These are phyloP conservation scores for Norana najaformis DNA, from an alignment of 2,888 invertebrate genomes.

Conservation along the genomic window DNA sequence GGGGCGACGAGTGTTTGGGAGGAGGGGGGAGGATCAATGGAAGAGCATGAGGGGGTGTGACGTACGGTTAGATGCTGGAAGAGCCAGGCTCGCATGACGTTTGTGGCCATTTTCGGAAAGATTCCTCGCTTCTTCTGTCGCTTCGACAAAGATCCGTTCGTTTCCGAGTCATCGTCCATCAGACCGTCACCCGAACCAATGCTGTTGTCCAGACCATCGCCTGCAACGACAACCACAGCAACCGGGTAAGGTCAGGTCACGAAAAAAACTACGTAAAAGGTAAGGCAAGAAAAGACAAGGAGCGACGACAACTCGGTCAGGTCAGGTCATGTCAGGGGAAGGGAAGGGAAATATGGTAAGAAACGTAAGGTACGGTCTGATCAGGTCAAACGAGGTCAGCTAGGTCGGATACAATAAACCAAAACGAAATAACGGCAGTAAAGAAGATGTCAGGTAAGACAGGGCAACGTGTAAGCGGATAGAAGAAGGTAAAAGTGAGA, in stretches of 20 bases:
- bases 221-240: slow-evolving; percentile 23
- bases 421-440: too few relatives aligned
- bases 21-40: background rate
- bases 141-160: slow-evolving; percentile 9
- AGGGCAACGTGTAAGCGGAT: too few relatives aligned
- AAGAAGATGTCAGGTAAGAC: too few relatives aligned
- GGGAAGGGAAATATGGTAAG: too few relatives aligned
- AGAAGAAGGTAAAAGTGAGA: too few relatives aligned
- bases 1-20: background rate
- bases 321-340: too few relatives aligned
- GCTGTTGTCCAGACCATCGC: slow-evolving; percentile 34
- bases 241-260: background rate
- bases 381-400: too few relatives aligned
- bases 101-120: slow-evolving; percentile 99
- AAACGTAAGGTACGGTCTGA: too few relatives aligned
- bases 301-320: too few relatives aligned
- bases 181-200: slow-evolving; percentile 30
- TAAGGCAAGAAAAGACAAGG: too few relatives aligned
- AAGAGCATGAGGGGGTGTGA: background rate
- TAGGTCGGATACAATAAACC: too few relatives aligned
- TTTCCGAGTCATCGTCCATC: slow-evolving; percentile 10
- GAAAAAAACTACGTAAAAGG: too few relatives aligned
- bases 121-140: slow-evolving; percentile 99
- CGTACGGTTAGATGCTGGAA: slow-evolving; percentile 92
- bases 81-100: slow-evolving; percentile 99